A percentile compares a stretch with the other conserved stretches of the same genome.
phyloP scores from a whole-genome alignment of 2,797 vertebrate genomes.

The Podargus strigoides region DNA sequence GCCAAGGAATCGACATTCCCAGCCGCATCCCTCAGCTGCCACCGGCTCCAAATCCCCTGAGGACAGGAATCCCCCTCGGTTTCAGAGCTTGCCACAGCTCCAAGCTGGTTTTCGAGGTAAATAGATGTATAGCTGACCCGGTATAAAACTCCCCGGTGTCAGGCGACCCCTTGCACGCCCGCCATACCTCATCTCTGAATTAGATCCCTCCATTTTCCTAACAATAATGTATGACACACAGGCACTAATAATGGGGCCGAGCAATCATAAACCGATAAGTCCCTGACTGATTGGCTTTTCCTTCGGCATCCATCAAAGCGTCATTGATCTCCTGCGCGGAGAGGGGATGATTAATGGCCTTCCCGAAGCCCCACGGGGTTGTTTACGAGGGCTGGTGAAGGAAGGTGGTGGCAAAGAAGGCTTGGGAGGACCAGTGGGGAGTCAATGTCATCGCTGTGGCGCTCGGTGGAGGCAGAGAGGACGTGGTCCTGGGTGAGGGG shows the following conservation, averaged over 20 bases:
- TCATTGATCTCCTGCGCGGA: slow-evolving; percentile 67
- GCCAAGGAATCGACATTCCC: neutral
- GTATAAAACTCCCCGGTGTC: neutral
- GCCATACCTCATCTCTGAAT: slow-evolving; percentile 29
- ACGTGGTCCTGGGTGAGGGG: neutral
- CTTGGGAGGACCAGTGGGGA: neutral
- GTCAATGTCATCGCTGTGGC: neutral
- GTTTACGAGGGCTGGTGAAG: slow-evolving; percentile 31
- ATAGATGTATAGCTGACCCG: neutral
- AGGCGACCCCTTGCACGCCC: neutral
- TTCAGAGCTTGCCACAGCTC: neutral
- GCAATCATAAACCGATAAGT: slow-evolving; percentile 76
- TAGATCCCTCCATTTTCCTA: slow-evolving; percentile 53
- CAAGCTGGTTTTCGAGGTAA: neutral
- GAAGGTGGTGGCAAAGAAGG: neutral
- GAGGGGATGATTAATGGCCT: slow-evolving; percentile 55
- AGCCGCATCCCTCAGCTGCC: neutral
- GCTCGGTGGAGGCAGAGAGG: neutral
- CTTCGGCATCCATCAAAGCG: slow-evolving; percentile 62
- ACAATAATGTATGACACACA: slow-evolving; percentile 58
- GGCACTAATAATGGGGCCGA: slow-evolving; percentile 67
- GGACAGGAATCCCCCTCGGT: neutral
- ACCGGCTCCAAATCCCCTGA: neutral
- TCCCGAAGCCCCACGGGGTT: slow-evolving; percentile 33
- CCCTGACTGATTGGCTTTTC: slow-evolving; percentile 71